Conservation (phyloP, 2,888 invertebrate genomes). For the Scaptomyza tumidula region DNA sequence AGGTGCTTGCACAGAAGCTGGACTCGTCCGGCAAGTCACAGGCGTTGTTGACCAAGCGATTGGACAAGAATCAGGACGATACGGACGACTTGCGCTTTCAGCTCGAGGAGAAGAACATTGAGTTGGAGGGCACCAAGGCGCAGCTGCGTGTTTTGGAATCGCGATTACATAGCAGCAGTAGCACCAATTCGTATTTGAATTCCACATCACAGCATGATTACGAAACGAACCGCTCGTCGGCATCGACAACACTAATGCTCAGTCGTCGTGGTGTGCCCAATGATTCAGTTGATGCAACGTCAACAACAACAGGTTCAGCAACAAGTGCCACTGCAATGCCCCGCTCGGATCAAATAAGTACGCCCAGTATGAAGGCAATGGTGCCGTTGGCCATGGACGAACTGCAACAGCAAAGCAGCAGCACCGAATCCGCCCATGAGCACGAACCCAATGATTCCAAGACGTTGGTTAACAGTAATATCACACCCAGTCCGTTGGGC, state of each 20-base stretch:
- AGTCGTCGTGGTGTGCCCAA: slow-evolving; percentile 79
- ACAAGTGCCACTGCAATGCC: slow-evolving; percentile 59
- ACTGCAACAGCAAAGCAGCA: slow-evolving; percentile 86
- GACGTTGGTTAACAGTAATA: slow-evolving; percentile 52
- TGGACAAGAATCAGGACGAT: slow-evolving; percentile 91
- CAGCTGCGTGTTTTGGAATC: slow-evolving; percentile 90
- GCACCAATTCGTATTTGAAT: slow-evolving; percentile 84
- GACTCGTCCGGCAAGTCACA: slow-evolving; percentile 89
- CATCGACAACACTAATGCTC: slow-evolving; percentile 80
- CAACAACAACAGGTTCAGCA: slow-evolving; percentile 26
- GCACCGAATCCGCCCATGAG: slow-evolving; percentile 88
- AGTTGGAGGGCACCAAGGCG: slow-evolving; percentile 92
- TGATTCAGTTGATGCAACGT: slow-evolving; percentile 62
- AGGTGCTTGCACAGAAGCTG: slow-evolving; percentile 90
- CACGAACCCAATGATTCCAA: slow-evolving; percentile 79
- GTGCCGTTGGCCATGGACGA: slow-evolving; percentile 86
- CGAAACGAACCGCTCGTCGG: slow-evolving; percentile 82
- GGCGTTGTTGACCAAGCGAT: slow-evolving; percentile 87
- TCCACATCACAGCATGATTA: slow-evolving; percentile 80
- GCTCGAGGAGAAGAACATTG: slow-evolving; percentile 93
- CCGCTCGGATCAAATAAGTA: slow-evolving; percentile 84
- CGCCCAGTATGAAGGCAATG: slow-evolving; percentile 87
- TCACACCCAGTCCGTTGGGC: slow-evolving; percentile 55
- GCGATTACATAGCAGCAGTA: slow-evolving; percentile 81
- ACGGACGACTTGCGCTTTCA: slow-evolving; percentile 93